Evolutionary conservation across 2,888 invertebrate species (phyloP).

Genomic region (Rhogogaster chlorosoma): DNA sequence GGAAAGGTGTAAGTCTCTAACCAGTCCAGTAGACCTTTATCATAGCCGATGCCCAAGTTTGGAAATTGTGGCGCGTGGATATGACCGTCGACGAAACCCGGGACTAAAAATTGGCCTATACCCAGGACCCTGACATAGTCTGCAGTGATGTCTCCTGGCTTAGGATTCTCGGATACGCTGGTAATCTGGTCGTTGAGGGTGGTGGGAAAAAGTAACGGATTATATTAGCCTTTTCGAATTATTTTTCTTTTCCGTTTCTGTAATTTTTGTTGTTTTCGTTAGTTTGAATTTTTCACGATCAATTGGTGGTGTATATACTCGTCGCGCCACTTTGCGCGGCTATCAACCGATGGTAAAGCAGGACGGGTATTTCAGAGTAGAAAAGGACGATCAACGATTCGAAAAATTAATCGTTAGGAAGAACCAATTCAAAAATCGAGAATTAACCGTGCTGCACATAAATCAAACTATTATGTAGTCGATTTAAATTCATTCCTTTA

Average conservation of each 20-base stretch:
- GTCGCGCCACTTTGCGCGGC: not conserved
- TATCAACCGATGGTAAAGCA: not conserved
- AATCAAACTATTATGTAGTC: not conserved
- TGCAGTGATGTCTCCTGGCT: conserved; percentile 53
- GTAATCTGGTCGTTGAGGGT: conserved; percentile 62
- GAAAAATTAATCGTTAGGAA: not conserved
- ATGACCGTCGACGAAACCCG: conserved; percentile 94
- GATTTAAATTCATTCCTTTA: not conserved
- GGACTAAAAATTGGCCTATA: conserved; percentile 86
- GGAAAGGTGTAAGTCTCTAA: conserved; percentile 92
- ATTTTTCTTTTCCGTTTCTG: not conserved
- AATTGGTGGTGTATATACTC: not conserved
- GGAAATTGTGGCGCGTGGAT: conserved; percentile 95
- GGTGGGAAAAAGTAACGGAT: not conserved
- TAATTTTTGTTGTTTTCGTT: conserved; percentile 30
- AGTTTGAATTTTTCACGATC: conserved; percentile 45
- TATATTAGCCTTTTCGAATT: not conserved
- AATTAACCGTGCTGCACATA: not conserved
- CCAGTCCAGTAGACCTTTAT: conserved; percentile 91
- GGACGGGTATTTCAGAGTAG: not conserved
- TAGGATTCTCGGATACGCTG: conserved; percentile 62
- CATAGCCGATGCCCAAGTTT: conserved; percentile 91
- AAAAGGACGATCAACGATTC: not conserved
- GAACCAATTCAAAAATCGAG: not conserved
- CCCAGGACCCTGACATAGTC: conserved; percentile 63